Conservation (phyloP, 2,113 vertebrate species). For the Sterrhoptilus dennistouni region DNA sequence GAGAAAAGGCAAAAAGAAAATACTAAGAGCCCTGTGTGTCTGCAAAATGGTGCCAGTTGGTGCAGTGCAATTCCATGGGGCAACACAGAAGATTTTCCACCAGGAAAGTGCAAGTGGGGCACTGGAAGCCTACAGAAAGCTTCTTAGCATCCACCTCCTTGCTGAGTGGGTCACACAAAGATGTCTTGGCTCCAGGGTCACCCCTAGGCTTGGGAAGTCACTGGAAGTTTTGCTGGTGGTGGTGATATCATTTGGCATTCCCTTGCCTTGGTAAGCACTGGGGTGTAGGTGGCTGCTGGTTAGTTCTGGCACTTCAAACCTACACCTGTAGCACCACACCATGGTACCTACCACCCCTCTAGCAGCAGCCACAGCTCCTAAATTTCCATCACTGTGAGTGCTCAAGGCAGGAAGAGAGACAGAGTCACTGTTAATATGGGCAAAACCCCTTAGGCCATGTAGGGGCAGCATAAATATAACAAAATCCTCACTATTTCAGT, state of each 20-base stretch:
- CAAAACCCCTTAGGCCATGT: not conserved
- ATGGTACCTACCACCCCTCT: not conserved
- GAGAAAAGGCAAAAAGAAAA: not conserved
- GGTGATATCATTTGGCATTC: not conserved
- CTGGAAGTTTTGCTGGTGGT: not conserved
- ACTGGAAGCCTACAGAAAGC: not conserved
- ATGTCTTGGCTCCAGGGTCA: not conserved
- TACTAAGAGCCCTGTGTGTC: not conserved
- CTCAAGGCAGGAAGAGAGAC: not conserved
- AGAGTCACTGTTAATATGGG: not conserved
- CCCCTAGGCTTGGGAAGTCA: not conserved
- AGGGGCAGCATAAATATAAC: not conserved
- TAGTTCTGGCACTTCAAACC: not conserved
- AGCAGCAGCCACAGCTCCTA: not conserved
- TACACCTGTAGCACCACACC: not conserved
- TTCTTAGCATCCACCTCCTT: not conserved
- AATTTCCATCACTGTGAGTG: rapidly evolving
- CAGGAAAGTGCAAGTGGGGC: not conserved
- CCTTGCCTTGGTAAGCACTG: not conserved
- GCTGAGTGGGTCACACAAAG: not conserved
- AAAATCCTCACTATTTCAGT: not conserved
- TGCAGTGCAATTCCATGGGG: not conserved
- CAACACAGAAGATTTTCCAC: not conserved
- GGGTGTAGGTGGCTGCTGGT: not conserved
- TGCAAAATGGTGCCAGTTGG: not conserved